These are phyloP conservation scores for Carpatolechia fugitivella DNA, from an alignment of 2,888 invertebrate genomes.

Conservation along the genomic window DNA sequence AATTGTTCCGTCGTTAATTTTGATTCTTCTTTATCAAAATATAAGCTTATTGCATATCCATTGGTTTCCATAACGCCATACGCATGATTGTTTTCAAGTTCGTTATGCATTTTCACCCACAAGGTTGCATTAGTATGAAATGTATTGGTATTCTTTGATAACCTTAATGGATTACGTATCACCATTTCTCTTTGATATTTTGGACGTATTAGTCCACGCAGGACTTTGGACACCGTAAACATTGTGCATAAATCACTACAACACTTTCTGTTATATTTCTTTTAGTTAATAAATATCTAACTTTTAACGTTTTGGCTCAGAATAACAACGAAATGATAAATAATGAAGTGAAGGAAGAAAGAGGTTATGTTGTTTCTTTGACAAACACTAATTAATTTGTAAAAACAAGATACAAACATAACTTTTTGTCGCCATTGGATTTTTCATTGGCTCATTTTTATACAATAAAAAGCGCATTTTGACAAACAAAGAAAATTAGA, in stretches of 20 bases:
- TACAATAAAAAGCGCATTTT: no score
- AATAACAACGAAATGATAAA: no score
- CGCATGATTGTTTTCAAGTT: conserved; percentile 67
- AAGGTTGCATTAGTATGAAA: conserved; percentile 38
- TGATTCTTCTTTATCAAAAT: conserved; percentile 21
- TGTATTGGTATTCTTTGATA: conserved; percentile 24
- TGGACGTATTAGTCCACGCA: neutral
- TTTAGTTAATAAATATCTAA: neutral
- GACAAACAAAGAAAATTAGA: no score
- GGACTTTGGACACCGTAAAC: neutral
- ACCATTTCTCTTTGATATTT: neutral
- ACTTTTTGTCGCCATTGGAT: no score
- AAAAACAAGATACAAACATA: no score
- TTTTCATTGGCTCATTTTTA: no score
- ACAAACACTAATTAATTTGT: no score
- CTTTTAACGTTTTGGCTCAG: no score
- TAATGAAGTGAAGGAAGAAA: no score
- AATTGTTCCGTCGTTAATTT: conserved; percentile 36
- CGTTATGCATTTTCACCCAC: conserved; percentile 52
- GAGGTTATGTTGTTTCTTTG: no score
- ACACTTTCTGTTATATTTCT: neutral
- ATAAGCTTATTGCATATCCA: conserved; percentile 48
- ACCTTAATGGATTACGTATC: conserved; percentile 9
- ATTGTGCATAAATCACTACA: neutral
- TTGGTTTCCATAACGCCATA: conserved; percentile 56